These are phyloP conservation scores for Zaprionus africanus DNA, from an alignment of 1,140 invertebrate genomes.

Conservation along the genomic window DNA sequence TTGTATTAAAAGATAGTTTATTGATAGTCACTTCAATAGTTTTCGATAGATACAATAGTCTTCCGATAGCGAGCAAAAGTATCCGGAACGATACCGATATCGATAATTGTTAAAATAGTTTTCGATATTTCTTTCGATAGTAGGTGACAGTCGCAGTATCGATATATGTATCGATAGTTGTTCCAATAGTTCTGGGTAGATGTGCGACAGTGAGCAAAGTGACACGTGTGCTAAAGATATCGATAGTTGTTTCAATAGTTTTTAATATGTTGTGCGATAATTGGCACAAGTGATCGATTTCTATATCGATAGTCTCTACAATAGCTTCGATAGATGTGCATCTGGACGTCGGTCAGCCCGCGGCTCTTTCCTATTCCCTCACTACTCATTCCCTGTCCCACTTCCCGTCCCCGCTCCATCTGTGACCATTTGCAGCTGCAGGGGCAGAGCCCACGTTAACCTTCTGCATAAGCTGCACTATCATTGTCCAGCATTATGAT, in stretches of 20 bases:
- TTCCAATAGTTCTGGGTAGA: not conserved
- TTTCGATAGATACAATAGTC: too few species aligned
- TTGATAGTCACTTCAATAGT: too few species aligned
- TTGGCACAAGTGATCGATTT: not conserved
- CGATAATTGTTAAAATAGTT: too few species aligned
- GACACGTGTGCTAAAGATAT: too few species aligned
- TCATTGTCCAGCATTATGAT: constrained; percentile 43
- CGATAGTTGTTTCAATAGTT: not conserved
- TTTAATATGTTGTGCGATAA: not conserved
- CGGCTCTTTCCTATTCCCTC: not conserved
- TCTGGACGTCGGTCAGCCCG: not conserved
- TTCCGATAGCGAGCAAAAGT: too few species aligned
- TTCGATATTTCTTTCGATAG: too few species aligned
- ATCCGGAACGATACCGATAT: too few species aligned
- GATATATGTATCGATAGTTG: not conserved
- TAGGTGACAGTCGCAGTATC: too few species aligned
- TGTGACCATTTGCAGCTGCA: constrained; percentile 22
- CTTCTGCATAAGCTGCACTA: constrained; percentile 50
- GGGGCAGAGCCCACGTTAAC: constrained; percentile 42
- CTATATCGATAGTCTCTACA: not conserved
- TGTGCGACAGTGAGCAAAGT: not conserved
- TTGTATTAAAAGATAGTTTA: too few species aligned
- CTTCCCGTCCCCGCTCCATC: not conserved
- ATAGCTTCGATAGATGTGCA: not conserved
- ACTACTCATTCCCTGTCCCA: not conserved